A percentile compares a stretch with the other conserved stretches of the same genome.
Evolutionary conservation across 2,797 vertebrate genomes (phyloP).

Genomic region (Helarctos malayanus): DNA sequence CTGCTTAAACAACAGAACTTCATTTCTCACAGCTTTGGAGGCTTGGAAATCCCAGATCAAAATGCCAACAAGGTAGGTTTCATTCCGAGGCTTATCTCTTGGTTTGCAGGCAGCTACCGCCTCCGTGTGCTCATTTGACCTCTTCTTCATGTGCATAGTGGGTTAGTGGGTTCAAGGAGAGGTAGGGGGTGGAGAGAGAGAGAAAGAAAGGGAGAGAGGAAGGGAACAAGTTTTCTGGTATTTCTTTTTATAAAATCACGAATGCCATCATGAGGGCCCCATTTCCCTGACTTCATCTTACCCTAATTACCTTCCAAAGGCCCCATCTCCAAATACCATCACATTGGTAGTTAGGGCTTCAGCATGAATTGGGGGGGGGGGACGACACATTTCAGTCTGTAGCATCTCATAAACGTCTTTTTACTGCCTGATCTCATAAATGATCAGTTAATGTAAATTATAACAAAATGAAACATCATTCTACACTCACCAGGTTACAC

Average conservation of each 20-base stretch:
- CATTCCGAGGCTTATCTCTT: background rate
- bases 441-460: background rate
- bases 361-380: background rate
- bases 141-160: background rate
- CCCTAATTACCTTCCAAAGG: background rate
- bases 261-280: background rate
- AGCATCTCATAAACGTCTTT: background rate
- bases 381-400: background rate
- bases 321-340: background rate
- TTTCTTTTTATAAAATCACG: conserved; percentile 13
- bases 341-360: background rate
- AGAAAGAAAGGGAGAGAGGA: background rate
- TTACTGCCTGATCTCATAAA: background rate
- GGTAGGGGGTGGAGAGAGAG: background rate
- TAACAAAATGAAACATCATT: conserved; percentile 23
- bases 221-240: background rate
- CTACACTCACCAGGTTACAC: background rate
- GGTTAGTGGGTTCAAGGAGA: background rate
- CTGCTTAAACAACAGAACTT: background rate
- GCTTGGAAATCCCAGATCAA: background rate
- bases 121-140: background rate
- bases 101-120: background rate
- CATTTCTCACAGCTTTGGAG: background rate
- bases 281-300: background rate
- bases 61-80: background rate